Evolutionary conservation across 2,888 invertebrate genomes (phyloP).

Genomic region (Eupithecia vulgata): DNA sequence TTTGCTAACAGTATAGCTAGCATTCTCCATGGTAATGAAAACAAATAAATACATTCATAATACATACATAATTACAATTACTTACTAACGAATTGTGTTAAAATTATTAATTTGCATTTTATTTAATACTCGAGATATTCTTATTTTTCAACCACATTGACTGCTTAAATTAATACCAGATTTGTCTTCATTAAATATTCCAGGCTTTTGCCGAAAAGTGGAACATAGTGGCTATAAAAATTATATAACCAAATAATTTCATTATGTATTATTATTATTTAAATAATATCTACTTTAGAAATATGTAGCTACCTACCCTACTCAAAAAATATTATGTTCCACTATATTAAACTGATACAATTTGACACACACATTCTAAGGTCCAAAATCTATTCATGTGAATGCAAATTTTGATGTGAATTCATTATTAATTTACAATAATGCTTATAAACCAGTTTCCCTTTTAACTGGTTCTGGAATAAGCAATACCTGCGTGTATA

Average conservation of each 20-base stretch:
- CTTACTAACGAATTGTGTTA: background rate
- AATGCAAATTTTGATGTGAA: constrained; percentile 51
- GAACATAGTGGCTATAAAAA: too few relatives aligned
- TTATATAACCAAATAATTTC: too few relatives aligned
- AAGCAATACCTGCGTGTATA: constrained; percentile 62
- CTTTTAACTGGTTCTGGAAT: constrained; percentile 67
- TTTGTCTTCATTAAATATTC: background rate
- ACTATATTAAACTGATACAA: background rate
- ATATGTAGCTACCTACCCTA: too few relatives aligned
- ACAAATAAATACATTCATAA: background rate
- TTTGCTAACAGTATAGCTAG: background rate
- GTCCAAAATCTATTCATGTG: background rate
- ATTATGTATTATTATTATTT: too few relatives aligned
- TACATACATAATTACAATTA: too few relatives aligned
- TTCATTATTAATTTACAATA: constrained; percentile 65
- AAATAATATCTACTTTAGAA: too few relatives aligned
- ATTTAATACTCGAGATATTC: background rate
- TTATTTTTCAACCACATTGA: too few relatives aligned
- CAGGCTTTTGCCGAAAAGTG: too few relatives aligned
- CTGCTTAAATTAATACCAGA: too few relatives aligned
- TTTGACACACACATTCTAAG: background rate
- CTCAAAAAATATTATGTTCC: too few relatives aligned
- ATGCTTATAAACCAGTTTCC: constrained; percentile 59
- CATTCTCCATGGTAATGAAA: background rate
- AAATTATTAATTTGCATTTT: background rate